Base-by-base conservation (phyloP, 2,113 vertebrate genomes). In the Burhinus bistriatus region DNA sequence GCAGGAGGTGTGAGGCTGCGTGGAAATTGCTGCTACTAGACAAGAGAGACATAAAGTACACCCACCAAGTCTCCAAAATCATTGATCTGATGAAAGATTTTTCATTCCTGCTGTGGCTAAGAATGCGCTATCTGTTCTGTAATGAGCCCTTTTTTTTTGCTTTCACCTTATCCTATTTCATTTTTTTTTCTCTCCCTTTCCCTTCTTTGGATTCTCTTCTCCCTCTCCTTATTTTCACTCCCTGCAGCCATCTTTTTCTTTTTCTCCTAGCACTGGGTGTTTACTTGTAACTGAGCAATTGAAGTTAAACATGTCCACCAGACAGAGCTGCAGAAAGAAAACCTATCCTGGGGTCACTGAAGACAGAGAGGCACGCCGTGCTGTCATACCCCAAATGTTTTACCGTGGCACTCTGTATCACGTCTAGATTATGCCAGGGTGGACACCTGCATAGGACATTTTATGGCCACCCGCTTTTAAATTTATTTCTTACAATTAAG, bases 81-180 rank as follows among this genome's bases (percentile, higher is more conserved):
- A 72, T 30, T 68, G 70, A 54, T 69, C 65, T 86, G 92, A 73
- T 86, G 76, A 94, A 83, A 95, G 85, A 86, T 72, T 73, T 89
- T 82, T 91, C 81, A 83, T 94, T 89, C 75, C 70, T 71, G 57
- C 68, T 88, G 57, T 54, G 73, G 77, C 71, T 90, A 83, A 90
- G 72, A 87, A 95, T 95, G 91, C 5, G 2, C 78, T 90, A 90
- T 92, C 95, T 95, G 26, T 89, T 90, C 80, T 72, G 30, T 86
- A 94, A 91, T n/a, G 9, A 86, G 76, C 15, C 16, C 18, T 3
- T 36, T 19, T 82, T 82, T 54, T 71, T 55, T 34, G 40, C 81
- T 91, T 91, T 93, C 81, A 66, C 81, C 81, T 97, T 91, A 96
- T 89, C 77, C 77, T 71, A n/a, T 82, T 91, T 89, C 81, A 84